phyloP scores from a whole-genome alignment of 2,888 invertebrate genomes.

The Salpingus planirostris region DNA sequence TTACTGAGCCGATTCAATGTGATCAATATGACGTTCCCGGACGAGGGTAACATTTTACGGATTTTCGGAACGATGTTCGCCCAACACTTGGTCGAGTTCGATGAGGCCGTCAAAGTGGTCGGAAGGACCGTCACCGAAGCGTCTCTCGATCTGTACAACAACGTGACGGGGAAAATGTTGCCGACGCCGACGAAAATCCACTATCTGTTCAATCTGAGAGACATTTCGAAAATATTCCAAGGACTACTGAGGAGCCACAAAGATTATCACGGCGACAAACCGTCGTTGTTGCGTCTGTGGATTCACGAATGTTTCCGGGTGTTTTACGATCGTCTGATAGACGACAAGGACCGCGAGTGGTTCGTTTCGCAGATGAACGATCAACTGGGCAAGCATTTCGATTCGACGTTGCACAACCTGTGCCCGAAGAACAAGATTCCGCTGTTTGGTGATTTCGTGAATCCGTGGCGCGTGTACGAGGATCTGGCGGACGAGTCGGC shows the following conservation, averaged over 20 bases:
- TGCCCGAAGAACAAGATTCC: conserved; percentile 64
- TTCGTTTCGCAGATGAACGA: conserved; percentile 63
- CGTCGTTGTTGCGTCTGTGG: conserved; percentile 70
- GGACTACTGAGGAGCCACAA: conserved; percentile 70
- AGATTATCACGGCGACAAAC: conserved; percentile 65
- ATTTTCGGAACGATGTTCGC: conserved; percentile 80
- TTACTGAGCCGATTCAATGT: conserved; percentile 70
- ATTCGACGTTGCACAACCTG: conserved; percentile 68
- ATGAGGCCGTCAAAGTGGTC: conserved; percentile 67
- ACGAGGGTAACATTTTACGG: conserved; percentile 63
- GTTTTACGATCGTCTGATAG: conserved; percentile 74
- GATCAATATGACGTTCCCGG: conserved; percentile 75
- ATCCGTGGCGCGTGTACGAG: conserved; percentile 68
- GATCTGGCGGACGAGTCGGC: conserved; percentile 58
- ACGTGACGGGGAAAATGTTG: conserved; percentile 62
- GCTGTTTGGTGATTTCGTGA: conserved; percentile 74
- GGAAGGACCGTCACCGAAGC: conserved; percentile 60
- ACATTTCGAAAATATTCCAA: conserved; percentile 79
- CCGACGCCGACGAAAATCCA: conserved; percentile 87
- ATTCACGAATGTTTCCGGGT: conserved; percentile 79
- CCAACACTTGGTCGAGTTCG: conserved; percentile 69
- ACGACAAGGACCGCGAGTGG: conserved; percentile 69
- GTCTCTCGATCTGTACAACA: conserved; percentile 69
- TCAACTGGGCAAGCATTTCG: conserved; percentile 70
- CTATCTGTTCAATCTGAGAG: conserved; percentile 81